Conservation (phyloP, 2,888 invertebrate genomes). For the Arenicola marina region DNA sequence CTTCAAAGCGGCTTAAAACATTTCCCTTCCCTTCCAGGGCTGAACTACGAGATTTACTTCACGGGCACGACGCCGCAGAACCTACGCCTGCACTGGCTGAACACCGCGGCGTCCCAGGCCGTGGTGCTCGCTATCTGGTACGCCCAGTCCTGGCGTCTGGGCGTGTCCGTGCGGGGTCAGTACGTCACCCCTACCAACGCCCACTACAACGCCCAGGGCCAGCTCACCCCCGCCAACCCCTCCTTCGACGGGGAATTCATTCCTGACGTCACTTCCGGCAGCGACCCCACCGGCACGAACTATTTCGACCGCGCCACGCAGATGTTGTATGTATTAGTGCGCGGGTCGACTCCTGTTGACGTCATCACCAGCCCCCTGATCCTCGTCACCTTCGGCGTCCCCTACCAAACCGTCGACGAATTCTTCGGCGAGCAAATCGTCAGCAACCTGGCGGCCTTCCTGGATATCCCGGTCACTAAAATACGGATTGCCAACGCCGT, state of each 20-base stretch:
- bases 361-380: background rate
- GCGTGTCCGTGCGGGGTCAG: conserved; percentile 31
- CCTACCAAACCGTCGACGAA: conserved; percentile 5
- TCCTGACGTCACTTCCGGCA: background rate
- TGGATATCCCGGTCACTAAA: conserved; percentile 42
- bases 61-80: conserved; percentile 47
- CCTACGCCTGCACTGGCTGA: conserved; percentile 44
- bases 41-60: conserved; percentile 3
- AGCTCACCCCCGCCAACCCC: background rate
- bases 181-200: conserved; percentile 14
- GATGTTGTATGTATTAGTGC: background rate
- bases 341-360: background rate
- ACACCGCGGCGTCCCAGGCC: conserved; percentile 36
- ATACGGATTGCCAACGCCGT: conserved; percentile 44
- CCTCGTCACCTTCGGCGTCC: conserved; percentile 7
- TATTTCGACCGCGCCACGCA: background rate
- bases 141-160: conserved; percentile 37
- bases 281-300: conserved; percentile 7
- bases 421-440: conserved; percentile 36
- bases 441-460: conserved; percentile 44
- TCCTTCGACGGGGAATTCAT: background rate
- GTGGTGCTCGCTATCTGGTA: conserved; percentile 43
- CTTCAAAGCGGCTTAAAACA: background rate
- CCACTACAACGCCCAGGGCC: background rate
- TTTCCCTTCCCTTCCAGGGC: background rate